Base-by-base conservation (phyloP, 2,888 invertebrate genomes). In the Drosophila recens region DNA sequence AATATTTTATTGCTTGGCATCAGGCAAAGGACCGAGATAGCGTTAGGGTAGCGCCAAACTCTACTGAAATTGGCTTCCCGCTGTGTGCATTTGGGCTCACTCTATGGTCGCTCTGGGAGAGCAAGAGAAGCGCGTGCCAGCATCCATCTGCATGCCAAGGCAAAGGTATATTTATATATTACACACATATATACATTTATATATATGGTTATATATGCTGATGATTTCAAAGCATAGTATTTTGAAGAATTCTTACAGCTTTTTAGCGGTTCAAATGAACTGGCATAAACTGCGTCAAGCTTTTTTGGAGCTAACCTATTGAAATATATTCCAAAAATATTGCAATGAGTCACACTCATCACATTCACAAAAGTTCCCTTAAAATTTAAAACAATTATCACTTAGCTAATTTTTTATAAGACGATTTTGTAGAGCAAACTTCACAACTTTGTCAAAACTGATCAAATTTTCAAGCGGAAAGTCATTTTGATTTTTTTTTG, bases 1-100 rank as follows among this genome's bases (percentile, higher is more conserved):
- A 84, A 88, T 84, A 84, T 84, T 84, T 84, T 86, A 84, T 84
- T 86, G 83, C 65, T 75, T 23, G 33, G 65, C 65, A 54, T 58
- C 52, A 49, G 63, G 58, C 45, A 61, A 43, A 30, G 43, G 40
- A 56, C 38, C 20, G 6, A 15, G 45, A 34, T 20, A 34, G 34
- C n/a, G 30, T 8, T 9, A 8, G 10, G 1, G 61, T 23, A 27
- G 45, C 34, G 27, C 13, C 17, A 57, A 42, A 40, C 15, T 42
- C 34, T 49, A 17, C 68, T 45, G 27, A 87, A 84, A 82, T 87
- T 82, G 87, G 82, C 87, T 81, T 71, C 82, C 87, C 82, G 82
- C 69, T 76, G 76, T 79, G 75, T 79, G 72, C 76, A 68, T 56
- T 61, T 58, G 51, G 66, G 40, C 36, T 58, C 54, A 59, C 71